Percentiles rank a stretch among this genome's conserved stretches.
Conservation (phyloP, 2,113 vertebrate species). For the Triplophysa tibetana region DNA sequence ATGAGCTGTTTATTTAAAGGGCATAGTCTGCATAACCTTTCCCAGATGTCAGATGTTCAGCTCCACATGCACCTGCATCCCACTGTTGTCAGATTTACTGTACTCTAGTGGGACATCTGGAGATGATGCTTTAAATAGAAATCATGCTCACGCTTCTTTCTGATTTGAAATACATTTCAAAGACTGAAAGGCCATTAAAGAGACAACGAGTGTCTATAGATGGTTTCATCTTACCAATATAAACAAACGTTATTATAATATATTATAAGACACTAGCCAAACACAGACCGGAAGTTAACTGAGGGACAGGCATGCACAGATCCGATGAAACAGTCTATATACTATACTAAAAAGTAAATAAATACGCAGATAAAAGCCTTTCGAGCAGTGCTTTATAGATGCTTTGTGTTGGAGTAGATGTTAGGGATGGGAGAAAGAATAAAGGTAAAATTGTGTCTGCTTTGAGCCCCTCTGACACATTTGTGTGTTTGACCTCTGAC, state of each 20-base stretch:
- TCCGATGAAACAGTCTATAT: no score
- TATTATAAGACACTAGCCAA: neutral
- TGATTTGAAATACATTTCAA: slow-evolving; percentile 4
- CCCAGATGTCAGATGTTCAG: neutral
- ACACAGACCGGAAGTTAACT: neutral
- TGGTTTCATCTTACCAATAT: no score
- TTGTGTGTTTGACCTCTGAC: slow-evolving; percentile 4
- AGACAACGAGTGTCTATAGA: neutral
- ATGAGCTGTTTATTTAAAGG: slow-evolving; percentile 14
- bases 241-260: no score
- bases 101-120: slow-evolving; percentile 23
- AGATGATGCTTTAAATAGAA: slow-evolving; percentile 37
- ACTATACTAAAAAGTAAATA: neutral
- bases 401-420: neutral
- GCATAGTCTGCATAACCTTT: slow-evolving; percentile 9
- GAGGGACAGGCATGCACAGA: no score
- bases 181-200: neutral
- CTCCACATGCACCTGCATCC: slow-evolving; percentile 18
- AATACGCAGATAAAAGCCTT: neutral
- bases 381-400: neutral
- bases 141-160: neutral
- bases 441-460: neutral
- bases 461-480: neutral
- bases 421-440: neutral
- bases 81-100: slow-evolving; percentile 21